Percentiles rank a stretch among this genome's conserved stretches.
phyloP scores from a whole-genome alignment of 2,113 vertebrate genomes.

The Cebus imitator region DNA sequence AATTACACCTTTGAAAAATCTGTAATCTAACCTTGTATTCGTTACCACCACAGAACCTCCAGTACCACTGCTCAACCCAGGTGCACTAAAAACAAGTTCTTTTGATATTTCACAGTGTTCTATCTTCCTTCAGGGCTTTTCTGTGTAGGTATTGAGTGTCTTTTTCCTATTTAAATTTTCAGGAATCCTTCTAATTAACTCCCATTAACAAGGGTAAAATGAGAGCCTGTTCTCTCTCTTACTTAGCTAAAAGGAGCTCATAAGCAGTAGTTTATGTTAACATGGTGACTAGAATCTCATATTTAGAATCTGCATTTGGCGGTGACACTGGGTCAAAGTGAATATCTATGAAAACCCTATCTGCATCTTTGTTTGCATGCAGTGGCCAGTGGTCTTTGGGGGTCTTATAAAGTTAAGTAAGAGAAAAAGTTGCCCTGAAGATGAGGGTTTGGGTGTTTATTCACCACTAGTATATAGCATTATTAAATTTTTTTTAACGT shows the following conservation, averaged over 20 bases:
- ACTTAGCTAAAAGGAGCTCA: background rate
- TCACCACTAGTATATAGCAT: background rate
- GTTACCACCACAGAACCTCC: background rate
- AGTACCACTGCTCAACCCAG: background rate
- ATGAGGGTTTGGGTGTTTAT: background rate
- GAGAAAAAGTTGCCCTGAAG: background rate
- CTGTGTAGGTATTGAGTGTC: background rate
- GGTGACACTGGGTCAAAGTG: background rate
- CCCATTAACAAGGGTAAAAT: background rate
- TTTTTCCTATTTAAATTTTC: background rate
- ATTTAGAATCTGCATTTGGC: background rate
- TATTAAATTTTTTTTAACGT: background rate
- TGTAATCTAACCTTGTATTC: background rate
- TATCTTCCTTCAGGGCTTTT: background rate
- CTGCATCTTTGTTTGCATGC: background rate
- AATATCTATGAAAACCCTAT: background rate
- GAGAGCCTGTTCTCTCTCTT: background rate
- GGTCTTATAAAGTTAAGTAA: background rate
- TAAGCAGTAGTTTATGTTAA: background rate
- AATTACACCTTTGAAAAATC: background rate
- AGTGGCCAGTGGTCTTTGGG: background rate
- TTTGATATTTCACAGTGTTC: background rate
- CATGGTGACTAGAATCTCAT: background rate
- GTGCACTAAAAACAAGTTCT: background rate
- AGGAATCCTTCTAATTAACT: background rate